Evolutionary conservation across 2,113 vertebrate genomes (phyloP).

Genomic region (Festucalex cinctus): DNA sequence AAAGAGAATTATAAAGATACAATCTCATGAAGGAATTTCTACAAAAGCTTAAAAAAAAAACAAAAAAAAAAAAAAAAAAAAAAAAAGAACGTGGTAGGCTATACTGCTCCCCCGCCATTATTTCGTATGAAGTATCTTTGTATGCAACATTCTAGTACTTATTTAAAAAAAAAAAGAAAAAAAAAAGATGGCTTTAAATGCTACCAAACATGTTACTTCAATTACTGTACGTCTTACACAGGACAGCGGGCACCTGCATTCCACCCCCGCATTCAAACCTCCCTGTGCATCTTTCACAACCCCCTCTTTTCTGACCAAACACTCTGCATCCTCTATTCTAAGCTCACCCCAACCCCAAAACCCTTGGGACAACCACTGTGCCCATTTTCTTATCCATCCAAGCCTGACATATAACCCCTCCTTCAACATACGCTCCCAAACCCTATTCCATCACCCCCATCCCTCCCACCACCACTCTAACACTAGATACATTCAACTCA

Average conservation of each 20-base stretch:
- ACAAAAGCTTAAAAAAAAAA: too few relatives aligned
- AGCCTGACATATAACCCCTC: slow-evolving; percentile 20
- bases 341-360: slow-evolving; percentile 36
- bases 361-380: slow-evolving; percentile 60
- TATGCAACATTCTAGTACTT: neutral
- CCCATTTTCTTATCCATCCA: slow-evolving; percentile 58
- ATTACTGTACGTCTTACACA: neutral
- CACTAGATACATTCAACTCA: slow-evolving; percentile 52
- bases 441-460: slow-evolving; percentile 6
- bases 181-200: neutral
- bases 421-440: slow-evolving; percentile 8
- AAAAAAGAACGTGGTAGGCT: neutral
- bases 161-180: neutral
- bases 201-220: neutral
- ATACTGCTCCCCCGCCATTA: neutral
- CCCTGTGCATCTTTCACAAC: slow-evolving; percentile 9
- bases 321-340: slow-evolving; percentile 39
- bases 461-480: slow-evolving; percentile 32
- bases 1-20: too few relatives aligned
- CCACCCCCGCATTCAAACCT: slow-evolving; percentile 16
- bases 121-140: too few relatives aligned
- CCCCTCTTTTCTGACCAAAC: slow-evolving; percentile 16
- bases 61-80: neutral
- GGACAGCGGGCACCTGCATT: slow-evolving; percentile 10
- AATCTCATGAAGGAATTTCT: too few relatives aligned